Evolutionary conservation across 2,888 invertebrate species (phyloP).

Genomic region (Oscheius onirici): DNA sequence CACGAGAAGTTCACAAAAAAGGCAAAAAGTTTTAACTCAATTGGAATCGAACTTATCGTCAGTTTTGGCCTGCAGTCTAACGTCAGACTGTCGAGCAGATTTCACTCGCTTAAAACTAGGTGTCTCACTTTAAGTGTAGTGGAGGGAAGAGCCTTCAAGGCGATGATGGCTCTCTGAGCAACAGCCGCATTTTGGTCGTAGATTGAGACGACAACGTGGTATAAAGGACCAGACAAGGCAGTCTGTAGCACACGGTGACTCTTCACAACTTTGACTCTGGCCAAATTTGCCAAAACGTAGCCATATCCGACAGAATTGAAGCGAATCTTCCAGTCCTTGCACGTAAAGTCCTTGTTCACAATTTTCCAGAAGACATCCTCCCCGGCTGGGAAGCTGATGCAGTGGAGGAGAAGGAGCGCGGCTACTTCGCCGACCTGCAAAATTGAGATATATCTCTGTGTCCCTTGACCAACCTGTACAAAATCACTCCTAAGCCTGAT

Average conservation of each 20-base stretch:
- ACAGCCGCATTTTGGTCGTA: constrained; percentile 94
- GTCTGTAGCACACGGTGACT: constrained; percentile 84
- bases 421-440: constrained; percentile 86
- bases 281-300: constrained; percentile 88
- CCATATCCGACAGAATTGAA: constrained; percentile 95
- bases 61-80: no score
- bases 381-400: constrained; percentile 90
- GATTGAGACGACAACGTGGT: constrained; percentile 92
- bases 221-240: constrained; percentile 93
- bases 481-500: constrained; percentile 64
- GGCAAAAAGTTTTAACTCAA: no score
- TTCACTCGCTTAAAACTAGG: no score
- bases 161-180: constrained; percentile 79
- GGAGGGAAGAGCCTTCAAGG: constrained; percentile 64
- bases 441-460: background rate
- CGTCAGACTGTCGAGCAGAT: no score
- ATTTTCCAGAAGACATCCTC: constrained; percentile 94
- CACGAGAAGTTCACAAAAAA: no score
- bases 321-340: constrained; percentile 85
- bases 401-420: constrained; percentile 91
- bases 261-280: constrained; percentile 87
- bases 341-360: constrained; percentile 93
- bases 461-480: constrained; percentile 52
- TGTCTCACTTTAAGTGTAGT: constrained; percentile 54
- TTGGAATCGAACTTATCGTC: no score